Evolutionary conservation across 2,888 invertebrate species (phyloP).

Genomic region (Opisthograptis luteolata): DNA sequence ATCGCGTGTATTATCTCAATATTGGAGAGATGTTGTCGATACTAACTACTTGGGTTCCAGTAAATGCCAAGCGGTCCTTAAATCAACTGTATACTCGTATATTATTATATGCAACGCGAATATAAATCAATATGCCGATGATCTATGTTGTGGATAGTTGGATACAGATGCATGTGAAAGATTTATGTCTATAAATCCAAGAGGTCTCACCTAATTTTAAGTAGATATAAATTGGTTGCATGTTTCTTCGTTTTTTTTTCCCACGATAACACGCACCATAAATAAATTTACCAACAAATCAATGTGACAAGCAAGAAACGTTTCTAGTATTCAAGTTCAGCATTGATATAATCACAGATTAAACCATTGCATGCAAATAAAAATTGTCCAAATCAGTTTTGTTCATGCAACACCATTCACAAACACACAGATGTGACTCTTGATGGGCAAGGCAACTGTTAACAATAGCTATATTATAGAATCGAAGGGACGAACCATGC

Average conservation of each 20-base stretch:
- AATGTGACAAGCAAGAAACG: too few relatives aligned
- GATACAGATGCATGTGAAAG: constrained; percentile 8
- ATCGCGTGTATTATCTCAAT: constrained; percentile 15
- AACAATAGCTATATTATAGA: too few relatives aligned
- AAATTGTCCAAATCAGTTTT: constrained; percentile 55
- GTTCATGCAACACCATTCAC: constrained; percentile 51
- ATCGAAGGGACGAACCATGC: too few relatives aligned
- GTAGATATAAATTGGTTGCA: background rate
- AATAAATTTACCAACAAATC: background rate
- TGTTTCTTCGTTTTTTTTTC: background rate
- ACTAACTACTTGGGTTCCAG: constrained; percentile 13
- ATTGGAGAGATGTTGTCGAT: constrained; percentile 28
- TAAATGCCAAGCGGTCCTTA: constrained; percentile 31
- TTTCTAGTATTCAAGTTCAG: too few relatives aligned
- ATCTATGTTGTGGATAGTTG: constrained; percentile 5
- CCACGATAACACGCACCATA: background rate
- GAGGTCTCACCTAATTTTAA: constrained; percentile 5
- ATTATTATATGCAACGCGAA: constrained; percentile 35
- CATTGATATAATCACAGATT: too few relatives aligned
- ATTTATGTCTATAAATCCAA: constrained; percentile 23
- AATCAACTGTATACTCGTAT: too few relatives aligned
- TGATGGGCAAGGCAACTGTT: background rate
- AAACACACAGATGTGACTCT: constrained; percentile 24
- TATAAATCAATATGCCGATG: constrained; percentile 29
- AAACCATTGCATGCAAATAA: constrained; percentile 54